Evolutionary conservation across 2,113 vertebrate species (phyloP).

Genomic region (Cyanoderma ruficeps): DNA sequence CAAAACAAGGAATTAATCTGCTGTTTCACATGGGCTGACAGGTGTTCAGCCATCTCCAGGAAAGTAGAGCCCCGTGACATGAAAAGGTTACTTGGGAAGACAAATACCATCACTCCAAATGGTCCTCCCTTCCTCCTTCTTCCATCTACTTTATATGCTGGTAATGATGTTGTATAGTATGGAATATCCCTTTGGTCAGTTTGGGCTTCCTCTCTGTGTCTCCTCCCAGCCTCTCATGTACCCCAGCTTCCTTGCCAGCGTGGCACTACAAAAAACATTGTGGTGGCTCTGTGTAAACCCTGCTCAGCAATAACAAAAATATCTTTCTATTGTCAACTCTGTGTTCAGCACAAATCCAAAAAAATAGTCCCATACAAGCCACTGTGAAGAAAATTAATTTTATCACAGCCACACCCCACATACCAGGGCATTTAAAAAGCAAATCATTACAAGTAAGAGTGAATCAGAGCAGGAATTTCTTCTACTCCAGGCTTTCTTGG

Average conservation of each 20-base stretch:
- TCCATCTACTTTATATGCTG: background rate
- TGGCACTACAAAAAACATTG: background rate
- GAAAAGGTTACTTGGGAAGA: background rate
- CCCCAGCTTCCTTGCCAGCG: rapidly evolving
- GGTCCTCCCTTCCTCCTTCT: background rate
- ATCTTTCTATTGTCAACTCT: background rate
- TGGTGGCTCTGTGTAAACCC: background rate
- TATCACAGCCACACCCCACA: background rate
- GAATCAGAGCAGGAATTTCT: background rate
- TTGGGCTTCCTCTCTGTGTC: background rate
- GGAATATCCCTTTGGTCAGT: background rate
- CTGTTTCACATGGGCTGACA: background rate
- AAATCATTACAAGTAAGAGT: background rate
- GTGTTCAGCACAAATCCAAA: background rate
- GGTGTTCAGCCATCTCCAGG: background rate
- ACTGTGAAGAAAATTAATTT: background rate
- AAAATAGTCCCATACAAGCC: background rate
- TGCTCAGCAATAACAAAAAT: background rate
- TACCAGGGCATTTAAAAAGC: background rate
- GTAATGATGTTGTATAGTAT: background rate
- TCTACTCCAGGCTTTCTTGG: background rate
- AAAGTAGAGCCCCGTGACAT: background rate
- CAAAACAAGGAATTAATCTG: background rate
- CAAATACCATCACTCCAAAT: background rate
- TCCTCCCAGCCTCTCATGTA: background rate